Base-by-base conservation (phyloP, 2,888 invertebrate species). In the Sylvicola cinctus region DNA sequence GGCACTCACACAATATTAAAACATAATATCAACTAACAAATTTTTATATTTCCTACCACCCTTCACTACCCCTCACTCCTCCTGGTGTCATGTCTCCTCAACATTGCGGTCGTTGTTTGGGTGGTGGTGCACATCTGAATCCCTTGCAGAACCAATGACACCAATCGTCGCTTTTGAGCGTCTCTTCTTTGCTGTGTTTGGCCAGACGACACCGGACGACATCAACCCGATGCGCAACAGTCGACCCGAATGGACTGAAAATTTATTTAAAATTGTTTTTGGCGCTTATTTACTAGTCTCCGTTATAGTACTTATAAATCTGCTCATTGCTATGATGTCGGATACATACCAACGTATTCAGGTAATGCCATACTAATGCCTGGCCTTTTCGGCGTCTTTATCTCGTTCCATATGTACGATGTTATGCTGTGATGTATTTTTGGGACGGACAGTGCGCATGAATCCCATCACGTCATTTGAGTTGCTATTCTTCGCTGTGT, bases 311-410 rank as follows among this genome's bases (percentile, higher is more conserved):
- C 75, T 96, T 53, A 88, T 95, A 65, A 95, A 96, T 66, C 77
- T 96, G 58, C 80, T 96, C 60, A 96, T 96, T 74, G 96, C 96
- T 67, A 95, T 96, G 95, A 95, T 96, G 93, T 93, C 93, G 63
- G 95, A 96, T 71, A 96, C 96, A 51, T 96, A 98, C 64, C 95
- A 96, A 62, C 75, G 93, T 55, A 95, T 95, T 54, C 87, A 98
- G 75, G 95, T 95, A 75, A 71, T 62, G 68, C 28, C n/a, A 13
- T 44, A 42, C 43, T 47, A 44, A 46, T 52, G 16, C n/a, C 14
- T 15, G 16, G 15, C 36, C 12, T 17, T 27, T 38, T 38, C 16
- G n/a, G 20, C 17, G 12, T 37, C 25, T 38, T 16, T 46, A 51
- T 52, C 23, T 32, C 17, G 12, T 32, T 32, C 11, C 12, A 20